Percentiles rank a stretch among this genome's conserved stretches.
Conservation (phyloP, 2,888 invertebrate species). For the Villa cingulata region DNA sequence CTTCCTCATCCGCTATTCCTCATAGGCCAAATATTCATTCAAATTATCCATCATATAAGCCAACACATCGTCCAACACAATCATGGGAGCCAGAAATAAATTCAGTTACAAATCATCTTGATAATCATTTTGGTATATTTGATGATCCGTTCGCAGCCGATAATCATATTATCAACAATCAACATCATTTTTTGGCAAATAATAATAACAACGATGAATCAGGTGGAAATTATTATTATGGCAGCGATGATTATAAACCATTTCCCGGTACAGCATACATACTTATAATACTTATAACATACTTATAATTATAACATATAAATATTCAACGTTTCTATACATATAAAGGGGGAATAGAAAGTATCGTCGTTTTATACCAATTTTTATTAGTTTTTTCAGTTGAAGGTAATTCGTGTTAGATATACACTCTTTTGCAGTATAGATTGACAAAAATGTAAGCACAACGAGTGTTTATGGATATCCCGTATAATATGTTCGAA, state of each 20-base stretch:
- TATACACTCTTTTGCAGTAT: no score
- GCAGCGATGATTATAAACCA: constrained; percentile 27
- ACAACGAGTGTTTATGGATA: no score
- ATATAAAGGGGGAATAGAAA: no score
- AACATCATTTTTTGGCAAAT: constrained; percentile 1
- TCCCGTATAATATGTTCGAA: no score
- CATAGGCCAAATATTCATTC: no score
- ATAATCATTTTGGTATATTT: constrained; percentile 26
- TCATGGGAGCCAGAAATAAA: constrained; percentile 32
- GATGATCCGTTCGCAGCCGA: constrained; percentile 15
- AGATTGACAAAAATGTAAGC: no score
- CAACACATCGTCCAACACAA: constrained; percentile 21
- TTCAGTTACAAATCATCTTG: constrained; percentile 33
- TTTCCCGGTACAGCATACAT: constrained; percentile 33
- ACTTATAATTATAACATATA: neutral
- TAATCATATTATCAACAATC: neutral
- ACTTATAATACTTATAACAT: no score
- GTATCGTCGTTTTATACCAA: no score
- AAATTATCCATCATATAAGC: neutral
- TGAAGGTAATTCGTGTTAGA: no score
- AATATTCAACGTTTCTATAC: neutral
- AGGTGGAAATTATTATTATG: constrained; percentile 5
- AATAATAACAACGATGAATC: neutral
- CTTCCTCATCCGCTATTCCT: neutral
- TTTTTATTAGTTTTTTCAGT: no score